Evolutionary conservation across 2,113 vertebrate species (phyloP), one percentile per base, ranked within the genome.

Genomic region (Garra rufa): DNA sequence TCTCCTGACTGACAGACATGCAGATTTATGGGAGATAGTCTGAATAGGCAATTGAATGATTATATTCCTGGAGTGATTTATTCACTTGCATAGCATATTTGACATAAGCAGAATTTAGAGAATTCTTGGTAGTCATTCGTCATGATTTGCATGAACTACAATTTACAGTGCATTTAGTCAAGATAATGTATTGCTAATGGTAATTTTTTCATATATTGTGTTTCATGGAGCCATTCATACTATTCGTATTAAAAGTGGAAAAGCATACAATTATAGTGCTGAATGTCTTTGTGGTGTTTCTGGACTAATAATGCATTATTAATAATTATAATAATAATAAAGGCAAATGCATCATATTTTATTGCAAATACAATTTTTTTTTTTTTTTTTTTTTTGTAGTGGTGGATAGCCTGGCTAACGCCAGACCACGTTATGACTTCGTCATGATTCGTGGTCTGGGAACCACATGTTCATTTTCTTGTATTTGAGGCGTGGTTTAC

Each of bases 1-100:
- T 84, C 21, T 43, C 46, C 21, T 77, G 83, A 43, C 46, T 78
- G 59, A 67, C 46, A 55, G 83, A 59, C 63, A 30, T 71, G 50
- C 30, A 28, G 34, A 78, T 70, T 78, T 44, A 44, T 26, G 55
- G 13, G 13, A 44, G 52, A 43, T 26, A 44, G 41, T 5, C n/a
- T 24, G 57, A 8, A 46, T 43, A 21, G 21, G n/a, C 11, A 14
- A 11, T 28, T 63, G 57, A 59, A 77, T 77, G 52, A 30, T 59
- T 41, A 30, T 21, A 34, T 52, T 55, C 9, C n/a, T 74, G 34
- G 34, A 70, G 24, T 48, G 13, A 28, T 21, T 7, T 38, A 17
- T 76, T 52, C 9, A n/a, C n/a, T 57, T 57, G 52, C 52, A 57
- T 57, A 7, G 9, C 21, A n/a, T 9, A 57, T 57, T 57, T n/a